Base-by-base conservation (phyloP, 2,797 vertebrate genomes). In the Valencia hispanica region DNA sequence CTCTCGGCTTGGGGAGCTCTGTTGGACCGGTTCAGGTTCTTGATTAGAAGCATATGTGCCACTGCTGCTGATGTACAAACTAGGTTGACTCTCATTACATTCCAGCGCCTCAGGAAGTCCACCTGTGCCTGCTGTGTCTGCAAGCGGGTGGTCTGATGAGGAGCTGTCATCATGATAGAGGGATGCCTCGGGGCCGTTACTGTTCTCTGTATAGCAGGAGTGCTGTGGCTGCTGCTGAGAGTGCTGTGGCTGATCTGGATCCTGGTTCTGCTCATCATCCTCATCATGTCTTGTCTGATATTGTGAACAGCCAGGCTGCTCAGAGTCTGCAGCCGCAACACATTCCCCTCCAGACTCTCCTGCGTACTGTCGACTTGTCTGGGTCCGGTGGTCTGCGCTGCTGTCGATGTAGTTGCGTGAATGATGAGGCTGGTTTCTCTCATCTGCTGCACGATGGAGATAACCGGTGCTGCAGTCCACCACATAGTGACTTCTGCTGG, bases 391-490 rank as follows among this genome's bases (percentile, higher is more conserved):
- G 79, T 95, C 95, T 43, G 92, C 92, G 59, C 96, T 96, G 70
- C 96, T 96, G 92, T 96, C 94, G 27, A 96, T 95, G 88, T 95
- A 96, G 72, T 89, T 89, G 14, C 92, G 93, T 0, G 95, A 95
- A 87, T 93, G 90, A 82, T 92, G 94, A 0, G 87, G 84, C 43
- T 48, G 89, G 65, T 90, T 88, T 9, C 75, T 85, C 22, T 87
- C 91, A 3, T 93, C 92, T 41, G 80, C 86, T 0, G 78, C 72
- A 9, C 92, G 92, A 72, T 92, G 91, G 43, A 94, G 87, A 84
- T 95, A 96, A 3, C 90, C 84, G 6, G 86, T 89, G 18, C 95
- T 96, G 84, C 94, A 95, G 77, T 95, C 94, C 72, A 95, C 94
- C 68, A 95, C 78, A 30, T 95, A 95, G 81, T 90, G 94, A 65